A percentile compares a stretch with the other conserved stretches of the same genome.
These are phyloP conservation scores for Oreocharis arfaki DNA, from an alignment of 2,113 vertebrate genomes.

Conservation along the genomic window DNA sequence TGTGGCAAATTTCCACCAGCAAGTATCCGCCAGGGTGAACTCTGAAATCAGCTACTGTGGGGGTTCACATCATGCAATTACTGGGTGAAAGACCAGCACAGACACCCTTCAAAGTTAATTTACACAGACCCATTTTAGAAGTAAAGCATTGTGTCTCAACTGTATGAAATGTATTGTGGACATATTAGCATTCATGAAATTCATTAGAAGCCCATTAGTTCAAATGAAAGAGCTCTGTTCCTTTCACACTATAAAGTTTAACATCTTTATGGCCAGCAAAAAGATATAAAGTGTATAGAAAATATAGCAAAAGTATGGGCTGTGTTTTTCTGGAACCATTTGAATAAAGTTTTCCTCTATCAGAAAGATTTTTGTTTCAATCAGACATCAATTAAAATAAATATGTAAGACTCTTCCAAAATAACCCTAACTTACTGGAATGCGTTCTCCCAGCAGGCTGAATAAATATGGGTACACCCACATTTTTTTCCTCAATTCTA, in stretches of 20 bases:
- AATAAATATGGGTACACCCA: constrained; percentile 27
- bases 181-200: constrained; percentile 24
- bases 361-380: neutral
- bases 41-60: constrained; percentile 7
- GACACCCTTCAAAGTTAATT: constrained; percentile 33
- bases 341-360: neutral
- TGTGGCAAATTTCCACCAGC: constrained; percentile 50
- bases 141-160: neutral
- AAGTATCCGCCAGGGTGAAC: neutral
- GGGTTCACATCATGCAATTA: neutral
- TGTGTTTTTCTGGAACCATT: neutral
- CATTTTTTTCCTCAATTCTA: neutral
- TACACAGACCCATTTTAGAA: neutral
- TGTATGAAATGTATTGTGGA: constrained; percentile 13
- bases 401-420: constrained; percentile 1
- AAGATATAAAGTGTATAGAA: neutral
- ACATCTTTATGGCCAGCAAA: neutral
- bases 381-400: neutral
- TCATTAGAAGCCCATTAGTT: constrained; percentile 11
- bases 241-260: neutral
- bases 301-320: neutral
- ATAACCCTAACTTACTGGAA: constrained; percentile 44
- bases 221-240: neutral
- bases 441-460: constrained; percentile 18
- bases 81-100: neutral